These are phyloP conservation scores for Porites cylindrica DNA, from an alignment of 92 coral and sea anemone species.

Conservation along the genomic window DNA sequence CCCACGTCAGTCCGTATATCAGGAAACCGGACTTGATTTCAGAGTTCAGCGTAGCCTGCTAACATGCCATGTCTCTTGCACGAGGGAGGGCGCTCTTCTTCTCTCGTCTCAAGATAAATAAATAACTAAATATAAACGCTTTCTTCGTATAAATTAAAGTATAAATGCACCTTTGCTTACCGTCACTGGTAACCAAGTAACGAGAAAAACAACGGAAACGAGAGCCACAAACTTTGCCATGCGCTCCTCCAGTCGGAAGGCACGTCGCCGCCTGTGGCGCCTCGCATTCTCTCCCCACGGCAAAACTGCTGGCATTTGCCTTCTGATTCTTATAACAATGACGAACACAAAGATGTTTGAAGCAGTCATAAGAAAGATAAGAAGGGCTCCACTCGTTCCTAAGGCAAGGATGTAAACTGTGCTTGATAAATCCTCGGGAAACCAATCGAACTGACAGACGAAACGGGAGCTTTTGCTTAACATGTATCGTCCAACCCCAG, in stretches of 20 bases:
- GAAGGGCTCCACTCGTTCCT: constrained; percentile 27
- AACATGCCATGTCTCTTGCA: too few relatives aligned
- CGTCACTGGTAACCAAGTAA: constrained; percentile 80
- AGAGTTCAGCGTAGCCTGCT: too few relatives aligned
- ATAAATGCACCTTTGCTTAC: constrained; percentile 19
- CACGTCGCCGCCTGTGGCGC: constrained; percentile 26
- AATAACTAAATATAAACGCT: too few relatives aligned
- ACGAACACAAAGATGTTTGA: constrained; percentile 60
- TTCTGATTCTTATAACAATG: constrained; percentile 53
- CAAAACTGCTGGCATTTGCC: constrained; percentile 39
- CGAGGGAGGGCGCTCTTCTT: too few relatives aligned
- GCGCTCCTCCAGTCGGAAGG: constrained; percentile 67
- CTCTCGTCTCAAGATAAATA: too few relatives aligned
- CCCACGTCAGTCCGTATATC: too few relatives aligned
- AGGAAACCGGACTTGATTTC: too few relatives aligned
- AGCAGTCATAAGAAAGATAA: constrained; percentile 40
- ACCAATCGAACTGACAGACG: constrained; percentile 66
- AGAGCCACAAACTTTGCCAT: constrained; percentile 81
- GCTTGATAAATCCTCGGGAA: constrained; percentile 13
- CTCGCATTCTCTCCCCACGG: constrained; percentile 43
- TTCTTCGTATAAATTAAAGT: too few relatives aligned
- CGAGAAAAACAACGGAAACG: constrained; percentile 62
- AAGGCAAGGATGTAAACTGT: constrained; percentile 32
- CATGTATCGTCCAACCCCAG: constrained; percentile 57
- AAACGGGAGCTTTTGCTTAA: constrained; percentile 41